These are phyloP conservation scores for Hypselothyrea guttata DNA, from an alignment of 2,888 invertebrate species.

Conservation along the genomic window DNA sequence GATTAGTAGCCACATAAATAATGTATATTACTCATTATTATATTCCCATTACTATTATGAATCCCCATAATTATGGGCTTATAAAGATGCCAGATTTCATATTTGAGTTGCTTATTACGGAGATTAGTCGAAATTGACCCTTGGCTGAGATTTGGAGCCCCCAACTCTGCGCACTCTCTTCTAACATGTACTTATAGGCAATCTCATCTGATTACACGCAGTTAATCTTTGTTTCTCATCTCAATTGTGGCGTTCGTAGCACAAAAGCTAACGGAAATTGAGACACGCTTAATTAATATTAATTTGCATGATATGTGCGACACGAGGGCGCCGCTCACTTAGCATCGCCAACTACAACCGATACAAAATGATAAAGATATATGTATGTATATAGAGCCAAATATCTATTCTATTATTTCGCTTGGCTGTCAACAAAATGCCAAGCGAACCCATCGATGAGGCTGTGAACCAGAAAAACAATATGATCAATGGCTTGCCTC, in stretches of 20 bases:
- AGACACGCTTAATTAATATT: constrained; percentile 71
- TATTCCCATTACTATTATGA: background rate
- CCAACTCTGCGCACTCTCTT: background rate
- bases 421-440: constrained; percentile 36
- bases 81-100: background rate
- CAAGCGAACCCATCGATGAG: constrained; percentile 55
- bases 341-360: constrained; percentile 22
- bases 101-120: background rate
- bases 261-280: constrained; percentile 50
- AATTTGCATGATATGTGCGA: constrained; percentile 69
- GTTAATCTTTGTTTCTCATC: constrained; percentile 43
- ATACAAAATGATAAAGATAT: background rate
- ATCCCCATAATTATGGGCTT: background rate
- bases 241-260: constrained; percentile 13
- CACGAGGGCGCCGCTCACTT: constrained; percentile 44
- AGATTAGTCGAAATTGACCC: background rate
- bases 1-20: too few species aligned
- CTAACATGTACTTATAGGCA: background rate
- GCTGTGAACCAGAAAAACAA: constrained; percentile 38
- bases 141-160: too few species aligned
- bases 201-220: background rate
- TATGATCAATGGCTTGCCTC: constrained; percentile 61
- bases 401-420: constrained; percentile 15
- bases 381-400: too few species aligned
- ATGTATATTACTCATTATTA: background rate